Evolutionary conservation across 2,113 vertebrate species (phyloP), one percentile per base, ranked within the genome.

Genomic region (Pteropus alecto): DNA sequence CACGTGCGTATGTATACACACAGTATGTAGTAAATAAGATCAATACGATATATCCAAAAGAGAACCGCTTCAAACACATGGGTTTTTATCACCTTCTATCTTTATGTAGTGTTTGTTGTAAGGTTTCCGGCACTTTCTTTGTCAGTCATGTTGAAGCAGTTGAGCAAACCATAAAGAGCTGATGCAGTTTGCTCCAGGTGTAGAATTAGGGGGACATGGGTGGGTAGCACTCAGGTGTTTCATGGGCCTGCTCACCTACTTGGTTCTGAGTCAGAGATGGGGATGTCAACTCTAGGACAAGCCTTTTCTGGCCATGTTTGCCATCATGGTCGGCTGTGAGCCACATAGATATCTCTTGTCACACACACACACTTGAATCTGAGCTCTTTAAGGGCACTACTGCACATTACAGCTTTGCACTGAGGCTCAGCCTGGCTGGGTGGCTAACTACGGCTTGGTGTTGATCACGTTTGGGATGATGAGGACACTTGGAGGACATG

Each of bases 101-200:
- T 96, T 93, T 97, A 85, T 97, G 96, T 96, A 94, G 96, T 85
- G 68, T 95, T 60, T 60, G 9, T 95, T 96, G 83, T 95, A 79
- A 3, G 48, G 94, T 97, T 97, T 96, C 96, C 98, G 94, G 74
- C 84, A 56, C 94, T 97, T 96, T 95, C 97, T 98, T 98, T 98
- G 96, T 98, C 97, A 96, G 96, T 96, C 93, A 90, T 87, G 33
- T 98, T 96, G 97, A 98, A 98, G 97, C 94, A 87, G 73, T 94
- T 95, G 94, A 90, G 97, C 96, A 95, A 98, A 96, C 92, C 93
- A 96, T 98, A 96, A 98, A 96, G 93, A 97, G 98, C 93, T 67
- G 79, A 95, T 96, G 95, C 94, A 46, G 92, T 96, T 95, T 95
- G 19, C 96, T 96, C 65, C 68, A 93, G 77, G 92, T 77, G 61